Base-by-base conservation (phyloP, 2,888 invertebrate genomes). In the Holacanthella duospinosa region DNA sequence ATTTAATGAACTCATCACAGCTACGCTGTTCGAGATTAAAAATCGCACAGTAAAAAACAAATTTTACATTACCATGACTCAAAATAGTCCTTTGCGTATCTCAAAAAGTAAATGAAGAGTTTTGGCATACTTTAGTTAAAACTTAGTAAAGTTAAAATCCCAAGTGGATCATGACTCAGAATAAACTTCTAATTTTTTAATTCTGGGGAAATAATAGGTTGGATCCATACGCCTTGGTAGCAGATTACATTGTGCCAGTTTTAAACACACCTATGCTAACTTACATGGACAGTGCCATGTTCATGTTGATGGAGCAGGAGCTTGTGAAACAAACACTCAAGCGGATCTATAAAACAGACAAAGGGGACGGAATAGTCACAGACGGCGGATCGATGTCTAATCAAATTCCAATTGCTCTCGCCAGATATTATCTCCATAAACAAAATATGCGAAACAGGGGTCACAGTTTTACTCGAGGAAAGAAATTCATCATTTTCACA, bases 331-430 rank as follows among this genome's bases (percentile, higher is more conserved):
- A 29, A 21, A 9, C 29, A 21, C 6, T 6, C 3, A 21, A 27
- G 4, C 58, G 36, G 4, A 36, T 58, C 19, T 26, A 59, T 24
- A 6, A 12, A 4, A 21, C 16, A 4, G n/a, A 57, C 2, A 26
- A 28, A 9, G 56, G 43, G 3, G 61, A 55, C 24, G 61, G 61
- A 19, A 27, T 59, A n/a, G 29, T 61, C 12, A 61, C 61, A 29
- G 29, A 28, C 27, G 61, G 61, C 2, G 61, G 61, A 3, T 55
- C 61, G 2, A 54, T 55, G 56, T n/a, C 57, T n/a, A 61, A 61
- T 28, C 56, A 55, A 24, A 57, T 57, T 60, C 59, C 56, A 25
- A 29, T 61, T 25, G 21, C 27, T 9, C 25, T 61, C 2, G 61
- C 61, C 19, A 29, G 26, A 26, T 24, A 59, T 2, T 19, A 9